Base-by-base conservation (phyloP, 2,888 invertebrate genomes). In the Lamellibrachia columna region DNA sequence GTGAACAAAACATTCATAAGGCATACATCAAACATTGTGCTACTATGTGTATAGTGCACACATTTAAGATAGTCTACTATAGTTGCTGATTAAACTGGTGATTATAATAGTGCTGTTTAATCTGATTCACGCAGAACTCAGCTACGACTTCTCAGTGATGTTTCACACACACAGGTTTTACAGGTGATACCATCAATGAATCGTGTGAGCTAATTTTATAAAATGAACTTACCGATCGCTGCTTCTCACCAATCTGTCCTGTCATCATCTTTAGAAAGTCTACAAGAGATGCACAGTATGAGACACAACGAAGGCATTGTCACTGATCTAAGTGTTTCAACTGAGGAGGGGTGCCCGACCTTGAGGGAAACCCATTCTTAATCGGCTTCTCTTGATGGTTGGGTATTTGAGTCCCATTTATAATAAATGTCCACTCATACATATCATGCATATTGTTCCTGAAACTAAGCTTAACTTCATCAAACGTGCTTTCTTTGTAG, bases 201-300 rank as follows among this genome's bases (percentile, higher is more conserved):
- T 6, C 15, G 75, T 15, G 75, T 75, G 75, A 22, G 75, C 6
- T 22, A 4, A 75, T 22, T 75, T 28, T 40, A 91, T 40, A 91
- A 91, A 6, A 52, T 91, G 53, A 52, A 52, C 92, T 92, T 90
- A 94, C 94, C 92, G 92, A 92, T 40, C 92, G 55, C 53, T 93
- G 93, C 4, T 92, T 90, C 52, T 90, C 53, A 9, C 92, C 93
- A 28, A 93, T 92, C 55, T 92, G 91, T 22, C 93, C 93, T 22
- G 92, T 90, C 93, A 93, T 93, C 92, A 93, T 93, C 92, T 93
- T 93, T 7, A 93, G 92, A 58, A 93, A 93, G 91, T 93, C 93
- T 92, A 52, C 90, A 92, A 92, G 53, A 15, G 58, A 58, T 53
- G 58, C 22, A 22, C 22, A 75, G 75, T 22, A 75, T 75, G 75